Percentiles rank a stretch among this genome's conserved stretches.
These are phyloP conservation scores for Salmo trutta DNA, from an alignment of 2,797 vertebrate species.

Conservation along the genomic window DNA sequence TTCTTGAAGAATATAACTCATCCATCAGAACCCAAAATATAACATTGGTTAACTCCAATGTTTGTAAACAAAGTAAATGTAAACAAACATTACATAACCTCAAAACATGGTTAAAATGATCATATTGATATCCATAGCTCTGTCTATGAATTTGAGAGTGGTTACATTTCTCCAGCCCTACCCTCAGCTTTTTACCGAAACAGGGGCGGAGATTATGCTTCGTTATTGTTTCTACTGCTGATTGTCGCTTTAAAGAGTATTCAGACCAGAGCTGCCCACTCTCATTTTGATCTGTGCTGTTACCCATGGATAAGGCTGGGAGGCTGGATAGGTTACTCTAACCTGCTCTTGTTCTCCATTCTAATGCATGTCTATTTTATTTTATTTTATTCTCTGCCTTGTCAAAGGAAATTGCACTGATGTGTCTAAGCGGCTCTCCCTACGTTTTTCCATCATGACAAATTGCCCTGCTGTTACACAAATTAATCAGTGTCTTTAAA, in stretches of 20 bases:
- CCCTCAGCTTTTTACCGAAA: too few species aligned
- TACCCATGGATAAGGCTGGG: constrained; percentile 40
- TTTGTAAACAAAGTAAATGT: too few species aligned
- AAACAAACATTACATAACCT: too few species aligned
- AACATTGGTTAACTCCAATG: too few species aligned
- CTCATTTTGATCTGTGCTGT: constrained; percentile 35
- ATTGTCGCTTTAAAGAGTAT: background rate
- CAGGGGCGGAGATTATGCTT: too few species aligned
- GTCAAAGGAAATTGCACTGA: constrained; percentile 53
- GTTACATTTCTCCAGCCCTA: too few species aligned
- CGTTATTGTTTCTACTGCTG: background rate
- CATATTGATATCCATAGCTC: too few species aligned
- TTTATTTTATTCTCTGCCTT: constrained; percentile 26
- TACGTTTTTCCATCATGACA: constrained; percentile 43
- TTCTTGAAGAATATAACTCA: too few species aligned
- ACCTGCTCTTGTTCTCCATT: constrained; percentile 20
- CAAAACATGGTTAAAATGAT: too few species aligned
- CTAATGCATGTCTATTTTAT: background rate
- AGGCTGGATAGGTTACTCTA: constrained; percentile 30
- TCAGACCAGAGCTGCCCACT: constrained; percentile 1
- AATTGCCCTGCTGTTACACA: constrained; percentile 39
- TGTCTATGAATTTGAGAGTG: too few species aligned
- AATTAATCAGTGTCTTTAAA: constrained; percentile 34
- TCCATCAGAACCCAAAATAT: too few species aligned
- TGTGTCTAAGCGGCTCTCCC: constrained; percentile 29